Base-by-base conservation (phyloP, 2,797 vertebrate genomes). In the Cossypha dichroa region DNA sequence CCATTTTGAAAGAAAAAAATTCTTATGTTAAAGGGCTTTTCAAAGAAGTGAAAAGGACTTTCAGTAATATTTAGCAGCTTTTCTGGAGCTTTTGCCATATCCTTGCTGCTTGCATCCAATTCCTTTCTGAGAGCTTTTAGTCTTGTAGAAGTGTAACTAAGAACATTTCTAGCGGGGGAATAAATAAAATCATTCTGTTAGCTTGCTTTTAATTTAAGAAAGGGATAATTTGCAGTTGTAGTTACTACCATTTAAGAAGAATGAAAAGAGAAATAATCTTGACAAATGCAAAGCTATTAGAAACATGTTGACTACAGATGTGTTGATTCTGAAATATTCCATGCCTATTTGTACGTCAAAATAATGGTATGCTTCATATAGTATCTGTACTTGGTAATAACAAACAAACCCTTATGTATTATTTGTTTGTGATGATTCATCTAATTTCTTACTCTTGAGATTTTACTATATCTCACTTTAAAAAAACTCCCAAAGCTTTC, bases 171-270 rank as follows among this genome's bases (percentile, higher is more conserved):
- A 91, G 59, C 41, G 41, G 92, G 38, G 54, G 93, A 97, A 95
- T 72, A 83, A 89, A 73, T 92, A 93, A 90, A 95, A 86, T 93
- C 31, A 88, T 89, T 91, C 64, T 46, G 7, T 38, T 88, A 48
- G 8, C 58, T 96, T 94, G 69, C 48, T 95, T 96, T 96, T 95
- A 80, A 87, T 95, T 97, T 85, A 93, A 79, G 45, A 66, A 94
- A 83, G 29, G 60, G 33, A 38, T 85, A 41, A 66, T 91, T 97
- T 97, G 94, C 75, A 73, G 46, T 94, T 86, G 86, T 86, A 85
- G 56, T 81, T 94, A 62, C 51, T 91, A 68, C 60, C 83, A 54
- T 91, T 83, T 93, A 81, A 94, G 70, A 91, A 90, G 82, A 88
- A 56, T 46, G 31, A 94, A 83, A 90, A 86, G 28, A 96, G 34